Conservation (phyloP, 2,888 invertebrate genomes). For the Hypselothyrea guttata region DNA sequence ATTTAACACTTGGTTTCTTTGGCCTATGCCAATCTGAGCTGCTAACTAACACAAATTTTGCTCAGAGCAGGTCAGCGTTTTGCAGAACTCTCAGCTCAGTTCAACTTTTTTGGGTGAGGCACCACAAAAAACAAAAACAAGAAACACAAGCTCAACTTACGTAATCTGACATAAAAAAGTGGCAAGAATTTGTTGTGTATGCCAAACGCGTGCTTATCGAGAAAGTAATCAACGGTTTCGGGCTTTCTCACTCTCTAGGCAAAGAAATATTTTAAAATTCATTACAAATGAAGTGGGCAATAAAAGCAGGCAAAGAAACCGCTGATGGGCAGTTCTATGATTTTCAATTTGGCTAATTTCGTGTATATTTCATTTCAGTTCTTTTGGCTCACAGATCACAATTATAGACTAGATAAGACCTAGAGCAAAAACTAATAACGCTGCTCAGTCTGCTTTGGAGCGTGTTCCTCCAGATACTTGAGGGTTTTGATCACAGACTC, state of each 20-base stretch:
- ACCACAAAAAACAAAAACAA: slow-evolving; percentile 16
- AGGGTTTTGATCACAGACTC: slow-evolving; percentile 84
- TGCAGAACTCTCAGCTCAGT: slow-evolving; percentile 13
- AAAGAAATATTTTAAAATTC: background rate
- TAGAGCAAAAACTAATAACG: slow-evolving; percentile 9
- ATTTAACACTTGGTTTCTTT: slow-evolving; percentile 44
- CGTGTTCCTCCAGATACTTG: slow-evolving; percentile 82
- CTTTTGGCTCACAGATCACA: slow-evolving; percentile 62
- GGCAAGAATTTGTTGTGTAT: slow-evolving; percentile 22
- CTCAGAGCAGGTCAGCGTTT: slow-evolving; percentile 15
- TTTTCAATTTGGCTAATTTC: background rate
- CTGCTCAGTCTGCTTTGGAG: slow-evolving; percentile 35
- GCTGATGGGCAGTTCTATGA: background rate
- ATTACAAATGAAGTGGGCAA: background rate
- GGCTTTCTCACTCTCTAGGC: slow-evolving; percentile 14
- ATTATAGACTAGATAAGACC: background rate
- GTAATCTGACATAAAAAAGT: slow-evolving; percentile 27
- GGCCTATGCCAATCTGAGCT: slow-evolving; percentile 37
- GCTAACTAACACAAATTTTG: slow-evolving; percentile 55
- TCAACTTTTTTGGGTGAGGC: slow-evolving; percentile 32
- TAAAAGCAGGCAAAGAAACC: too few relatives aligned
- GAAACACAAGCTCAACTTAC: slow-evolving; percentile 28
- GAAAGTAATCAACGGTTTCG: slow-evolving; percentile 38
- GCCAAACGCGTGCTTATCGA: slow-evolving; percentile 33
- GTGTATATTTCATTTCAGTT: slow-evolving; percentile 26